These are phyloP conservation scores for Xiphophorus hellerii DNA, from an alignment of 2,113 vertebrate species.

Conservation along the genomic window DNA sequence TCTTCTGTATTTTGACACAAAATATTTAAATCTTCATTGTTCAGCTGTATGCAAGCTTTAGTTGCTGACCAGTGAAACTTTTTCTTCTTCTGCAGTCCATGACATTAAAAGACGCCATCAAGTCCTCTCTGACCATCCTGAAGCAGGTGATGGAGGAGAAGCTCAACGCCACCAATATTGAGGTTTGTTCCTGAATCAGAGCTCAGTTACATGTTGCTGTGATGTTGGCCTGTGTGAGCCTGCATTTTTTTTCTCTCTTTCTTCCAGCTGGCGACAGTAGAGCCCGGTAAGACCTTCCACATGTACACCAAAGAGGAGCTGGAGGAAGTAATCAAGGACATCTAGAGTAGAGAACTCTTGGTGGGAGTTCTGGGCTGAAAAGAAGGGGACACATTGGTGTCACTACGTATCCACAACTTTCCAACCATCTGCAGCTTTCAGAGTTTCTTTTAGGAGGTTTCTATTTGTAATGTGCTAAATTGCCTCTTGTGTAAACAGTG, in stretches of 20 bases:
- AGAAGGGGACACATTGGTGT: constrained; percentile 25
- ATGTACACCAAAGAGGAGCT: constrained; percentile 99
- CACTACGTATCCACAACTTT: constrained; percentile 55
- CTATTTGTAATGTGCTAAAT: constrained; percentile 66
- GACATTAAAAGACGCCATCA: constrained; percentile 99
- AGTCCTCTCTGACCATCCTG: constrained; percentile 96
- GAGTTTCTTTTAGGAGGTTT: constrained; percentile 50
- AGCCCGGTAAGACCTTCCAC: constrained; percentile 96
- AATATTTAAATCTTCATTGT: not conserved
- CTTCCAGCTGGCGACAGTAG: constrained; percentile 91
- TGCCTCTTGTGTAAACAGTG: constrained; percentile 54
- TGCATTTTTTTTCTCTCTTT: constrained; percentile 32
- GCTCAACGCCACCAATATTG: constrained; percentile 97
- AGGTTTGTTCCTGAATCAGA: constrained; percentile 79
- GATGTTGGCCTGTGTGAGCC: not conserved
- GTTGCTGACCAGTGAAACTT: not conserved
- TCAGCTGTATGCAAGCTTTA: not conserved
- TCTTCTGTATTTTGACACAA: not conserved
- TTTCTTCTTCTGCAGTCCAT: constrained; percentile 84
- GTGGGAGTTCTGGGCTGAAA: constrained; percentile 36
- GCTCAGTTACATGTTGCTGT: not conserved
- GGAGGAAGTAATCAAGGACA: constrained; percentile 98
- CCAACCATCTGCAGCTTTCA: constrained; percentile 58
- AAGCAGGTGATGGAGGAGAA: constrained; percentile 99
- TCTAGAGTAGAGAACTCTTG: constrained; percentile 77